Percentiles rank a stretch among this genome's conserved stretches.
Conservation (phyloP, 2,797 vertebrate species). For the Hipposideros larvatus region DNA sequence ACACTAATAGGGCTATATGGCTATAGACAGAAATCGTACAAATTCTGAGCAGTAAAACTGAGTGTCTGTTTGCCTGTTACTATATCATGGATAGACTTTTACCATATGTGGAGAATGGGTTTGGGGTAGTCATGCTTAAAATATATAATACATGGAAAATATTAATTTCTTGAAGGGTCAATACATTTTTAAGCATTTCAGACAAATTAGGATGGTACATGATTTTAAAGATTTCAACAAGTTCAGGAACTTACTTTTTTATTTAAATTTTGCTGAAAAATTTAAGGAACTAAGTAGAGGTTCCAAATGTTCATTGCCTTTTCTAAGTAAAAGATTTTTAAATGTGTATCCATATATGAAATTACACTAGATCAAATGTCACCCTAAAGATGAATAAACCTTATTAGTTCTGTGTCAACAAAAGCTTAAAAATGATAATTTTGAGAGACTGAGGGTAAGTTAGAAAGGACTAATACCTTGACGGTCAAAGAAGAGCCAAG, state of each 20-base stretch:
- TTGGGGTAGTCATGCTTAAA: background rate
- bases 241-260: background rate
- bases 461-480: background rate
- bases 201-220: background rate
- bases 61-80: background rate
- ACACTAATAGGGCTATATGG: background rate
- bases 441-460: background rate
- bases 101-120: background rate
- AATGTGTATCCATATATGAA: background rate
- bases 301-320: background rate
- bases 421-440: constrained; percentile 6
- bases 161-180: background rate
- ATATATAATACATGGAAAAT: background rate
- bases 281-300: background rate
- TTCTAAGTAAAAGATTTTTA: constrained; percentile 3
- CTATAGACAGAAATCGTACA: background rate
- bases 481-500: background rate
- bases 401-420: background rate
- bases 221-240: constrained; percentile 16
- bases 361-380: background rate
- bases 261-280: constrained; percentile 18
- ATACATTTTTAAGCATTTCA: background rate
- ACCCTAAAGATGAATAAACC: background rate
- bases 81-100: background rate
- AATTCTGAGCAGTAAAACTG: background rate